Evolutionary conservation across 2,113 vertebrate species (phyloP).

Genomic region (Antennarius striatus): DNA sequence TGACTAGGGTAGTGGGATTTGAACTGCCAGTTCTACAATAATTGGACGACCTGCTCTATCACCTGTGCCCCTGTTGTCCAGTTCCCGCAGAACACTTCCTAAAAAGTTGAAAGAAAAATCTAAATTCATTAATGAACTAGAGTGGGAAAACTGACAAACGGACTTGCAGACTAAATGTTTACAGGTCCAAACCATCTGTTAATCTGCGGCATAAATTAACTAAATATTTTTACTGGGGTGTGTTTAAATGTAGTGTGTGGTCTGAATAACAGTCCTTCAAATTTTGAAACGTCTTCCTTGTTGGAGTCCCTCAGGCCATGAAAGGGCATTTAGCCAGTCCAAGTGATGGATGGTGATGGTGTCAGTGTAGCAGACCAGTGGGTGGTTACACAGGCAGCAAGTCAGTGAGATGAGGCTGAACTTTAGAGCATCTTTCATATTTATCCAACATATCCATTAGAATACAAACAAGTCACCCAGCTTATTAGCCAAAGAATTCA

Average conservation of each 20-base stretch:
- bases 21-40: too few species aligned
- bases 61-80: too few species aligned
- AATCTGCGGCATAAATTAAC: slow-evolving; percentile 11
- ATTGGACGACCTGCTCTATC: too few species aligned
- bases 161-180: too few species aligned
- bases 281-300: slow-evolving; percentile 33
- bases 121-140: too few species aligned
- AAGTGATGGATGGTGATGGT: slow-evolving; percentile 61
- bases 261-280: slow-evolving; percentile 21
- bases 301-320: slow-evolving; percentile 39
- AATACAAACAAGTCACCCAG: neutral
- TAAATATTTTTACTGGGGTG: slow-evolving; percentile 7
- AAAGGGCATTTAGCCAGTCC: slow-evolving; percentile 61
- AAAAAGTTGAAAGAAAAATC: too few species aligned
- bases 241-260: slow-evolving; percentile 34
- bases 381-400: slow-evolving; percentile 21
- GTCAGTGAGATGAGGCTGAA: slow-evolving; percentile 10
- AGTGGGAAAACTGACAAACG: too few species aligned
- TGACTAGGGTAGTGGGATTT: too few species aligned
- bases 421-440: neutral
- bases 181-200: slow-evolving; percentile 1
- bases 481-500: neutral
- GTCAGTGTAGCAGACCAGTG: slow-evolving; percentile 41
- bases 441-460: neutral
- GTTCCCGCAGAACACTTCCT: too few species aligned